A percentile compares a stretch with the other conserved stretches of the same genome.
Conservation (phyloP, 1,140 invertebrate species). For the Lanistes nyassanus region DNA sequence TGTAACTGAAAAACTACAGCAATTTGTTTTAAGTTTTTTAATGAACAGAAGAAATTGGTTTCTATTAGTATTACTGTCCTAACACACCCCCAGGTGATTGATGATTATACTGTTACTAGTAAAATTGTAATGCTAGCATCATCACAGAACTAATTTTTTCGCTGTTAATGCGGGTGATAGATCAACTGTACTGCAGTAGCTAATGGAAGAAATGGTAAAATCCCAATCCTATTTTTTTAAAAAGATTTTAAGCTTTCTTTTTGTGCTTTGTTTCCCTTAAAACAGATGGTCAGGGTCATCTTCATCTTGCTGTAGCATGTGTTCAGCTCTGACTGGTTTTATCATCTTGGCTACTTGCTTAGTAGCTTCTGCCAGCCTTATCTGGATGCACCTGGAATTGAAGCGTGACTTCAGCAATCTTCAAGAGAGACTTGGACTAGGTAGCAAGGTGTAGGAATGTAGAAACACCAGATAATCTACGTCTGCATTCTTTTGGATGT, state of each 20-base stretch:
- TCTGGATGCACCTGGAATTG: constrained; percentile 50
- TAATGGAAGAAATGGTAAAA: background rate
- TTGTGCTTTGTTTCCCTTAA: constrained; percentile 9
- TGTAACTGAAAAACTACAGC: too few relatives aligned
- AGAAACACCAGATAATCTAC: background rate
- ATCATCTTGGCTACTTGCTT: constrained; percentile 41
- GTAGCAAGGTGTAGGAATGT: constrained; percentile 23
- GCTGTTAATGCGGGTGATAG: too few relatives aligned
- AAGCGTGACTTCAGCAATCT: constrained; percentile 39
- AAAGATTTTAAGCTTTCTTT: background rate
- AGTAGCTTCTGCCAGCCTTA: constrained; percentile 36
- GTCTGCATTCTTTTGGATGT: background rate
- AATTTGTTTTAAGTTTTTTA: too few relatives aligned
- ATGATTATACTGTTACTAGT: too few relatives aligned
- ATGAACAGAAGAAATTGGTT: too few relatives aligned
- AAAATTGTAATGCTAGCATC: too few relatives aligned
- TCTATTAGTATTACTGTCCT: too few relatives aligned
- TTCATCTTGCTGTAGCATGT: constrained; percentile 33
- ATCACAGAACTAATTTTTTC: too few relatives aligned
- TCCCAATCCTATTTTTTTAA: background rate
- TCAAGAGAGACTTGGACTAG: constrained; percentile 34
- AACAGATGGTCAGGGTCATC: constrained; percentile 33
- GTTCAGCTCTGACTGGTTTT: constrained; percentile 30
- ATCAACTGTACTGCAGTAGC: too few relatives aligned
- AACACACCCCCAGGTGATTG: too few relatives aligned